Conservation (phyloP, 2,113 vertebrate species). For the Numida meleagris region DNA sequence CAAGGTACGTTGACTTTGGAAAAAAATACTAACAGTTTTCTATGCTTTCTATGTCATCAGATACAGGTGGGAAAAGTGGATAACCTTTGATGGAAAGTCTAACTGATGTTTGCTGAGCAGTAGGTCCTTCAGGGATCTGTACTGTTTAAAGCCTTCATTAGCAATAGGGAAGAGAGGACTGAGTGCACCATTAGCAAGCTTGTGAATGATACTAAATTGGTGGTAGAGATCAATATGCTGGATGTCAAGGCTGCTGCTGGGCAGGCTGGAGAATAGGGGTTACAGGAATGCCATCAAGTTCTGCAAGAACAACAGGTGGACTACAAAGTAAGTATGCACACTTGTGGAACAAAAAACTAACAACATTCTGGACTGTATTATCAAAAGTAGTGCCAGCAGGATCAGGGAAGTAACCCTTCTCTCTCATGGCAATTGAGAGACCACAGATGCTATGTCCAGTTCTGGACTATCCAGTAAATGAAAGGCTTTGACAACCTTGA, state of each 20-base stretch:
- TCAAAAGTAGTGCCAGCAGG: not conserved
- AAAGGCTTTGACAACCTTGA: rapidly evolving
- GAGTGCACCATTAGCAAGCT: not conserved
- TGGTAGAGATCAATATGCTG: rapidly evolving
- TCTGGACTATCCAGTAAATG: not conserved
- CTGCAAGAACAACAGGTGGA: not conserved
- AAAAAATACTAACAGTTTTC: not conserved
- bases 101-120: not conserved
- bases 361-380: not conserved
- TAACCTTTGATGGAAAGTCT: not conserved
- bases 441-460: not conserved
- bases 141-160: not conserved
- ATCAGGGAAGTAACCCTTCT: not conserved
- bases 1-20: not conserved
- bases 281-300: not conserved
- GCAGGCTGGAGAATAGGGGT: not conserved
- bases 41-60: not conserved
- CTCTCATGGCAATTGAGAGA: not conserved
- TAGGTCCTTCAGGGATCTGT: not conserved
- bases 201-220: not conserved
- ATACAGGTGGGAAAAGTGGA: not conserved
- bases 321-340: not conserved
- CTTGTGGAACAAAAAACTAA: not conserved
- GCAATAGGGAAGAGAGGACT: not conserved
- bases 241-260: not conserved